A percentile compares a stretch with the other conserved stretches of the same genome.
phyloP scores from a whole-genome alignment of 2,797 vertebrate species.

The Todus mexicanus region DNA sequence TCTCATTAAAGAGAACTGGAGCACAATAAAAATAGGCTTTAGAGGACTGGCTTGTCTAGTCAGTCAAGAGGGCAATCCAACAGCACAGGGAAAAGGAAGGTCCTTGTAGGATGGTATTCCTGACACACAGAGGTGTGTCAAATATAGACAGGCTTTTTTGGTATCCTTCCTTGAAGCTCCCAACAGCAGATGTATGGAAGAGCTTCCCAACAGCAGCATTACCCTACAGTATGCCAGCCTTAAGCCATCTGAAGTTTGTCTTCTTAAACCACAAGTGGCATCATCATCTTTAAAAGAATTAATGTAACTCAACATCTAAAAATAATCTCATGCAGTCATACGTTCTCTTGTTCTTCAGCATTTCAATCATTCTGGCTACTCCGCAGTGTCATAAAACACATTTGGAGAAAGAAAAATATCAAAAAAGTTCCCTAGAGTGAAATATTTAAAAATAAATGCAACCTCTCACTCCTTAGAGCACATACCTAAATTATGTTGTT shows the following conservation, averaged over 20 bases:
- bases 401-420: not conserved
- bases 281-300: conserved; percentile 6
- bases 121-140: not conserved
- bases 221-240: not conserved
- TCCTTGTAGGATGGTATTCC: not conserved
- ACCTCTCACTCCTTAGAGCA: not conserved
- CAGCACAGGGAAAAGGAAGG: not conserved
- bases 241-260: not conserved
- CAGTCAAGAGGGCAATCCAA: not conserved
- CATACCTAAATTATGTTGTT: not conserved
- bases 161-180: not conserved
- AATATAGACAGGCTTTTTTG: not conserved
- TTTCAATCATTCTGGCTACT: conserved; percentile 30
- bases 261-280: conserved; percentile 3
- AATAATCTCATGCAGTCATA: conserved; percentile 23
- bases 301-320: conserved; percentile 20
- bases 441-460: not conserved
- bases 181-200: not conserved
- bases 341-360: not conserved
- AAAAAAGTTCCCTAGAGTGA: not conserved
- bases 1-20: not conserved
- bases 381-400: not conserved
- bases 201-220: not conserved
- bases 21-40: not conserved
- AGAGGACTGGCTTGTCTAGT: not conserved